These are phyloP conservation scores for Diaprepes abbreviatus DNA, from an alignment of 2,888 invertebrate species.

Conservation along the genomic window DNA sequence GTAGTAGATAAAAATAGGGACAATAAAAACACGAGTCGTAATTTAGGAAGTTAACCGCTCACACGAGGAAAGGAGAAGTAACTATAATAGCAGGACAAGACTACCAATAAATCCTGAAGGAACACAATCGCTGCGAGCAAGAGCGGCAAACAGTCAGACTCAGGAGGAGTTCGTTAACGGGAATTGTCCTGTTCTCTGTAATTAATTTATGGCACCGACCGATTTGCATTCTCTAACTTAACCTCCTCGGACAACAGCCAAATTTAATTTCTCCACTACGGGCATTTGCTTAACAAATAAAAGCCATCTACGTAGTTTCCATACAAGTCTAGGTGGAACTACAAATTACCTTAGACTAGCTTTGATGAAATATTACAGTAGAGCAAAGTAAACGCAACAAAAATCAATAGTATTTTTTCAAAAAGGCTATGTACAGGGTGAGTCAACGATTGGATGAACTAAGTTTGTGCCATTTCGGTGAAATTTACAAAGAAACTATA, in stretches of 20 bases:
- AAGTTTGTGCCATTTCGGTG: no score
- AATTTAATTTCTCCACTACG: conserved; percentile 65
- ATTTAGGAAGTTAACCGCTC: background rate
- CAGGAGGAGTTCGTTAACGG: conserved; percentile 65
- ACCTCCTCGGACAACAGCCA: conserved; percentile 68
- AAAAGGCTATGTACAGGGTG: no score
- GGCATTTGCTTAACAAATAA: conserved; percentile 68
- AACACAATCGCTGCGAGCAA: conserved; percentile 29
- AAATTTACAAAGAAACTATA: no score
- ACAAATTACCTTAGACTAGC: background rate
- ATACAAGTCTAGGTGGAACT: conserved; percentile 15
- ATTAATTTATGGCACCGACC: conserved; percentile 67
- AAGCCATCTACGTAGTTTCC: conserved; percentile 48
- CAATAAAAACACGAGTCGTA: background rate
- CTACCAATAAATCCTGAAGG: conserved; percentile 42
- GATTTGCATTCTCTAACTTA: conserved; percentile 68
- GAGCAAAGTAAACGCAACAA: no score
- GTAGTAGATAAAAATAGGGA: background rate
- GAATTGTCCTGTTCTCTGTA: conserved; percentile 65
- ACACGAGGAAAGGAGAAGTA: conserved; percentile 9
- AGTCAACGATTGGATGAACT: no score
- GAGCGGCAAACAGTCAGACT: conserved; percentile 36
- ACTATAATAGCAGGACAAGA: conserved; percentile 22
- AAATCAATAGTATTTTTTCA: no score
- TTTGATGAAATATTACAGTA: background rate